Evolutionary conservation across 2,888 invertebrate genomes (phyloP).

Genomic region (Epirrita christyi): DNA sequence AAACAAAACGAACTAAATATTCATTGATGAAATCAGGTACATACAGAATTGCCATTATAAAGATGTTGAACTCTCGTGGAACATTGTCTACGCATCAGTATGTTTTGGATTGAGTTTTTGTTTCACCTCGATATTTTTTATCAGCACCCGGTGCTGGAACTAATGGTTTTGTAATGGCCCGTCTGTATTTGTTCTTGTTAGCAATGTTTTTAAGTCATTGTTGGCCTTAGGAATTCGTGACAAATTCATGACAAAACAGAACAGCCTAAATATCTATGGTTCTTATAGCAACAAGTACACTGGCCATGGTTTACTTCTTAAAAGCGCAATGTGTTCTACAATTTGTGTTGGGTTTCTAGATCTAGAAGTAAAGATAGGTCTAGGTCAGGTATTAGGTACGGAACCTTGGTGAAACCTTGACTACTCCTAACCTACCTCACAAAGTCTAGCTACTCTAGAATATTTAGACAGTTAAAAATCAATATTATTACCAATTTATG

Average conservation of each 20-base stretch:
- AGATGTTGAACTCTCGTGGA: too few species aligned
- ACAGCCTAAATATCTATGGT: not conserved
- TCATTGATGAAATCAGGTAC: too few species aligned
- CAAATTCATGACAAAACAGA: conserved; percentile 4
- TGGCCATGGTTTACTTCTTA: too few species aligned
- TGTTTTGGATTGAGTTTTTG: conserved; percentile 3
- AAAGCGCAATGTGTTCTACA: too few species aligned
- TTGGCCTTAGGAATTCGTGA: conserved; percentile 6
- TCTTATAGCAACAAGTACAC: not conserved
- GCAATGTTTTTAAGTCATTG: conserved; percentile 15
- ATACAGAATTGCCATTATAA: not conserved
- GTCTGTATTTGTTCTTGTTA: conserved; percentile 25
- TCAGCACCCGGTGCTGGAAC: conserved; percentile 22
- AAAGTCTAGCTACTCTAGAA: too few species aligned
- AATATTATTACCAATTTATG: too few species aligned
- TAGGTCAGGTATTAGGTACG: too few species aligned
- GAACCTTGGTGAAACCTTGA: not conserved
- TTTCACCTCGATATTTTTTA: conserved; percentile 19
- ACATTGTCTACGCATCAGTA: not conserved
- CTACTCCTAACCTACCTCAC: not conserved
- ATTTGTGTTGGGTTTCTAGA: too few species aligned
- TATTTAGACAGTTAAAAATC: too few species aligned
- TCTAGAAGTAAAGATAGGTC: too few species aligned
- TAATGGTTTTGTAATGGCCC: conserved; percentile 31
- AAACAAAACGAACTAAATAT: too few species aligned